phyloP scores from a whole-genome alignment of 2,113 vertebrate species.

The Scartelaos histophorus region DNA sequence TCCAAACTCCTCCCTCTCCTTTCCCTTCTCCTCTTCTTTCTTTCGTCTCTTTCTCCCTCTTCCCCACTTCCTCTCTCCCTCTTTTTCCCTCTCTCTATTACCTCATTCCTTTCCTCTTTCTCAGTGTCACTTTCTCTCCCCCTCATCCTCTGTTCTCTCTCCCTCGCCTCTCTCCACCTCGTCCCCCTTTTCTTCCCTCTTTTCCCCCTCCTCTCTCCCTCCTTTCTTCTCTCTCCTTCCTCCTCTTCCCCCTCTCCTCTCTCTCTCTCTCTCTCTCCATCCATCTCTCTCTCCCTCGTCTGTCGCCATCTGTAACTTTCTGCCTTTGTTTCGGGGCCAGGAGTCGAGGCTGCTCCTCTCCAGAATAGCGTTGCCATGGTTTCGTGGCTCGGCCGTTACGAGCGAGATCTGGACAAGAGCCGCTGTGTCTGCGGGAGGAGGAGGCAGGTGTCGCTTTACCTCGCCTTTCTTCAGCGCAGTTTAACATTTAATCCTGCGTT shows the following conservation, averaged over 20 bases:
- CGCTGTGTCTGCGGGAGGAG: conserved; percentile 56
- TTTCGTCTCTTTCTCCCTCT: too few species aligned
- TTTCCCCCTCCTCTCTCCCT: too few species aligned
- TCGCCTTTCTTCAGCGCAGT: conserved; percentile 21
- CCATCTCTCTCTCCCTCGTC: conserved; percentile 6
- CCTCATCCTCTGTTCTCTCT: too few species aligned
- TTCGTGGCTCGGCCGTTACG: conserved; percentile 52
- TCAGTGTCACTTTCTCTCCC: too few species aligned
- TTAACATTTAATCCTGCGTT: background rate
- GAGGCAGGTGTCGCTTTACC: conserved; percentile 60
- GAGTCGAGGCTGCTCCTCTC: conserved; percentile 66
- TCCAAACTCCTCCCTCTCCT: too few species aligned
- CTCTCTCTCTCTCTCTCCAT: background rate
- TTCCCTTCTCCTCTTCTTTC: too few species aligned
- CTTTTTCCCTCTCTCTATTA: too few species aligned
- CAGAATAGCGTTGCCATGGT: conserved; percentile 72
- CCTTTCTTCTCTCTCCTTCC: too few species aligned
- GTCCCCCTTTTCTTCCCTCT: too few species aligned
- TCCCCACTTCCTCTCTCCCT: too few species aligned
- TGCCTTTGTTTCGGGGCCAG: conserved; percentile 71
- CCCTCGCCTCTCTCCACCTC: too few species aligned
- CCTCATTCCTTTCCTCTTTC: conserved; percentile 29
- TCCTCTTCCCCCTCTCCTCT: conserved; percentile 9
- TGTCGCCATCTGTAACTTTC: conserved; percentile 53
- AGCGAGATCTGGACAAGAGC: conserved; percentile 65